phyloP scores from a whole-genome alignment of 1,140 invertebrate genomes.

The Lucilia sericata region DNA sequence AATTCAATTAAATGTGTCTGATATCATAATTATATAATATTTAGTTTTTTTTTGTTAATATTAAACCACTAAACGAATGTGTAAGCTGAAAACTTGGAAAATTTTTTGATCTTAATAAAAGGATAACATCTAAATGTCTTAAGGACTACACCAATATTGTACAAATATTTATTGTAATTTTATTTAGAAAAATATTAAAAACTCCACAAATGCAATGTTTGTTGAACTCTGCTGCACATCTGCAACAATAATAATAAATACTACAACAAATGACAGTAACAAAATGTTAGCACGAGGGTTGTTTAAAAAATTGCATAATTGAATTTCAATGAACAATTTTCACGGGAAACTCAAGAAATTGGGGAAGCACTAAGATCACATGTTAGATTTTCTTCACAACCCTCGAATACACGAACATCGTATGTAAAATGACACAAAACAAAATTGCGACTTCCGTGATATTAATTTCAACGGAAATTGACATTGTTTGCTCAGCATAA shows the following conservation, averaged over 20 bases:
- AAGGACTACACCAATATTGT: not conserved
- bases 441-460: constrained; percentile 39
- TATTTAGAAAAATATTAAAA: not conserved
- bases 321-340: not conserved
- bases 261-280: not conserved
- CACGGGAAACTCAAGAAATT: too few relatives aligned
- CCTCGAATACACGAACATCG: not conserved
- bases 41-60: too few relatives aligned
- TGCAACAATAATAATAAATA: constrained; percentile 2
- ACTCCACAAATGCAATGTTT: not conserved
- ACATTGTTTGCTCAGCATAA: constrained; percentile 41
- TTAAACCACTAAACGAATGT: too few relatives aligned
- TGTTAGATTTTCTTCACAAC: not conserved
- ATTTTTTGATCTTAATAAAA: too few relatives aligned
- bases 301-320: too few relatives aligned
- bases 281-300: not conserved
- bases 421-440: constrained; percentile 36
- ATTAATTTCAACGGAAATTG: constrained; percentile 44
- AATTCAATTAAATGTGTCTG: too few relatives aligned
- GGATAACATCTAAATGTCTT: too few relatives aligned
- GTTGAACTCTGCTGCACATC: not conserved
- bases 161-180: not conserved
- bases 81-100: too few relatives aligned
- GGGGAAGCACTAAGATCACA: too few relatives aligned
- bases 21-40: too few relatives aligned